phyloP scores from a whole-genome alignment of 2,113 vertebrate genomes.

The Cottus gobio region DNA sequence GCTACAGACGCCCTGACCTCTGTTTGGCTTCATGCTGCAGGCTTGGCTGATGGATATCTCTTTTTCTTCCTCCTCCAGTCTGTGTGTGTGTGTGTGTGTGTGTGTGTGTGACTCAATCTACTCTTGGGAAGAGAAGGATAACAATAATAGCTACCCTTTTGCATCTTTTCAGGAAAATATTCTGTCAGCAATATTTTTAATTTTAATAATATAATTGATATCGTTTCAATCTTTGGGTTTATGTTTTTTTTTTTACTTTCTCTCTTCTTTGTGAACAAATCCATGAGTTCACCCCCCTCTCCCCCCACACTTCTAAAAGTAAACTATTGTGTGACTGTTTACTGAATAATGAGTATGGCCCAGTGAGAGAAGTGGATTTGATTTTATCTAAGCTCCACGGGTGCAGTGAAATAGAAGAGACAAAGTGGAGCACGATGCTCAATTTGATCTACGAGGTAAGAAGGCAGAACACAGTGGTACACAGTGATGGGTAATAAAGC shows the following conservation, averaged over 20 bases:
- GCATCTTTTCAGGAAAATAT: neutral
- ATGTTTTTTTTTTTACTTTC: neutral
- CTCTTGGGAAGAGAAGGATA: neutral
- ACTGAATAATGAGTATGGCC: constrained; percentile 10
- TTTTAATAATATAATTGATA: neutral
- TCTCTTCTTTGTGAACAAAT: neutral
- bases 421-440: constrained; percentile 24
- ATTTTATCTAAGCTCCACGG: constrained; percentile 24
- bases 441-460: constrained; percentile 49
- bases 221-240: neutral
- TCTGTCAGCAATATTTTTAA: neutral
- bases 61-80: constrained; percentile 32
- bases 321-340: constrained; percentile 20
- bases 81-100: constrained; percentile 1
- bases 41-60: constrained; percentile 65
- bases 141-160: neutral
- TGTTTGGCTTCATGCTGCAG: constrained; percentile 39
- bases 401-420: constrained; percentile 37
- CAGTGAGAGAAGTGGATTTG: constrained; percentile 29
- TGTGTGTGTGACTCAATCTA: neutral
- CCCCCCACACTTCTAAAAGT: neutral
- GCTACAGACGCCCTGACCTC: constrained; percentile 51
- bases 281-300: neutral
- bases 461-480: constrained; percentile 42
- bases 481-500: constrained; percentile 61